These are phyloP conservation scores for Tortrix viridana DNA, from an alignment of 2,888 invertebrate genomes.

Conservation along the genomic window DNA sequence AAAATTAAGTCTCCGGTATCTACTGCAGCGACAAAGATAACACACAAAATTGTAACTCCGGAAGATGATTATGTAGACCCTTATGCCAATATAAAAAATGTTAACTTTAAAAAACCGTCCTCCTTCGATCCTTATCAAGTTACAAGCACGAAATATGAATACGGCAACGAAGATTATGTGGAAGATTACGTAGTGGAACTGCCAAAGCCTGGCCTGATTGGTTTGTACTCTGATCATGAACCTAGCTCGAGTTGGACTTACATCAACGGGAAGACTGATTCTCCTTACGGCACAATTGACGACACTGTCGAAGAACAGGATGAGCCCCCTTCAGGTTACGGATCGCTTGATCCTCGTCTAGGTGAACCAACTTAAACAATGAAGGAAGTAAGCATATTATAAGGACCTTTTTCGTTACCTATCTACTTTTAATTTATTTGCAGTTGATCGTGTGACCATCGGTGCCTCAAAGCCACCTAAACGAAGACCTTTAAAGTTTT, in stretches of 20 bases:
- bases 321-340: constrained; percentile 61
- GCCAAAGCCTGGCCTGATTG: constrained; percentile 70
- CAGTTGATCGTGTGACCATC: constrained; percentile 43
- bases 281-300: constrained; percentile 50
- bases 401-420: no score
- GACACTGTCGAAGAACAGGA: constrained; percentile 55
- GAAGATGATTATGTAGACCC: constrained; percentile 68
- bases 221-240: constrained; percentile 67
- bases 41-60: constrained; percentile 54
- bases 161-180: constrained; percentile 54
- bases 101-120: constrained; percentile 52
- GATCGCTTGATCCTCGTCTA: constrained; percentile 69
- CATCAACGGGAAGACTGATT: constrained; percentile 47
- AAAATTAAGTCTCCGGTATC: constrained; percentile 47
- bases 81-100: constrained; percentile 73
- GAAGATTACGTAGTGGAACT: constrained; percentile 68
- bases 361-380: constrained; percentile 48
- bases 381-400: no score
- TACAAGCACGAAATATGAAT: constrained; percentile 49
- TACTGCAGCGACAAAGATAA: constrained; percentile 42
- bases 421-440: constrained; percentile 23
- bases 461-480: constrained; percentile 40
- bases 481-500: constrained; percentile 55
- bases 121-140: constrained; percentile 40
- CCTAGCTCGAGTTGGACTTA: constrained; percentile 53